Percentiles rank a stretch among this genome's conserved stretches.
phyloP scores from a whole-genome alignment of 1,140 invertebrate genomes.

The Agrypnia vestita region DNA sequence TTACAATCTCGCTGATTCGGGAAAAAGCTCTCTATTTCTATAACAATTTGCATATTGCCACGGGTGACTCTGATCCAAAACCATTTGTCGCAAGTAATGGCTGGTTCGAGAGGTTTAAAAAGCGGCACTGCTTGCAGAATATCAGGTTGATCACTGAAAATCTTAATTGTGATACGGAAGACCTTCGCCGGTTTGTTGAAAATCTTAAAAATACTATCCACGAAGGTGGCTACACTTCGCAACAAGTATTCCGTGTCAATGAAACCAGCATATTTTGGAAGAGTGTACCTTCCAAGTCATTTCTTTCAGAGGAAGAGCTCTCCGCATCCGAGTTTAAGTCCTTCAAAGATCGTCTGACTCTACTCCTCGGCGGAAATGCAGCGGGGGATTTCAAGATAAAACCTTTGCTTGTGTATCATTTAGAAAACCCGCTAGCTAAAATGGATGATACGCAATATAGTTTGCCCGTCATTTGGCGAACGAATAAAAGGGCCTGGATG shows the following conservation, averaged over 20 bases:
- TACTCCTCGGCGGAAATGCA: slow-evolving; percentile 67
- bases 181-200: slow-evolving; percentile 48
- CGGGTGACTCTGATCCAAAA: slow-evolving; percentile 13
- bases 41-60: slow-evolving; percentile 33
- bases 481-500: slow-evolving; percentile 68
- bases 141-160: slow-evolving; percentile 28
- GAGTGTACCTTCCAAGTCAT: slow-evolving; percentile 62
- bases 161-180: slow-evolving; percentile 3
- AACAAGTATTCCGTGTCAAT: slow-evolving; percentile 68
- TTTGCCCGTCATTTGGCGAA: slow-evolving; percentile 67
- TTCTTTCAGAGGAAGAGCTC: slow-evolving; percentile 63
- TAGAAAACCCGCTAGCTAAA: slow-evolving; percentile 65
- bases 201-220: slow-evolving; percentile 65
- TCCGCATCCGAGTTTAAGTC: slow-evolving; percentile 63
- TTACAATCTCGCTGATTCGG: slow-evolving; percentile 22
- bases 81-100: slow-evolving; percentile 50
- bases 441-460: slow-evolving; percentile 57
- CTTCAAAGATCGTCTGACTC: slow-evolving; percentile 66
- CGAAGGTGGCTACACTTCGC: slow-evolving; percentile 63
- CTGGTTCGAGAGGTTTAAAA: slow-evolving; percentile 52
- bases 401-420: slow-evolving; percentile 68
- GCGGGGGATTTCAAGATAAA: slow-evolving; percentile 68
- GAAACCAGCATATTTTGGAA: slow-evolving; percentile 68
- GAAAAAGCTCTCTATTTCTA: slow-evolving; percentile 50
- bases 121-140: slow-evolving; percentile 27